phyloP scores from a whole-genome alignment of 1,140 invertebrate genomes.

The Uloborus diversus region DNA sequence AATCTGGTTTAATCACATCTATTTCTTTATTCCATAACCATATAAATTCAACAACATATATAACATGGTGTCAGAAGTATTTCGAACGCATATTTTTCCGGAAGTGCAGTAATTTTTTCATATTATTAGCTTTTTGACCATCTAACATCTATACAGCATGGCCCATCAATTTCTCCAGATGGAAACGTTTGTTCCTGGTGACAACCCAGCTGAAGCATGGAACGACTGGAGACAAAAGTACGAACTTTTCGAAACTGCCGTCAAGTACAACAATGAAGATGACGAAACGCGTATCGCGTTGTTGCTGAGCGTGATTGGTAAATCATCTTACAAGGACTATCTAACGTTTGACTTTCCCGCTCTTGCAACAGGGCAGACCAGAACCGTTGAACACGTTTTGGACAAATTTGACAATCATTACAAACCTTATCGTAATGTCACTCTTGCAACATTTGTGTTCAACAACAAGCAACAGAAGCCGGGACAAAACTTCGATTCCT shows the following conservation, averaged over 20 bases:
- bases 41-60: too few relatives aligned
- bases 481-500: background rate
- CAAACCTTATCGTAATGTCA: background rate
- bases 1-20: too few relatives aligned
- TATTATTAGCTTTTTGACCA: too few relatives aligned
- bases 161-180: too few relatives aligned
- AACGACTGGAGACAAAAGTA: background rate
- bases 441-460: background rate
- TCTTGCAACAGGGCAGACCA: background rate
- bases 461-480: background rate
- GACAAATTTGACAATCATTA: conserved; percentile 14
- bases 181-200: too few relatives aligned
- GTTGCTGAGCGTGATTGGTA: background rate
- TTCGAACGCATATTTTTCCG: too few relatives aligned
- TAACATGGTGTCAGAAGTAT: too few relatives aligned
- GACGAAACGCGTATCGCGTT: background rate
- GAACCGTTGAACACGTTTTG: background rate
- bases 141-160: too few relatives aligned
- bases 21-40: too few relatives aligned
- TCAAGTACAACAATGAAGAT: background rate
- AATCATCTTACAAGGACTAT: conserved; percentile 1
- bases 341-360: background rate
- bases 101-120: too few relatives aligned
- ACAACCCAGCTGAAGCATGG: background rate
- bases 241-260: background rate